A percentile compares a stretch with the other conserved stretches of the same genome.
phyloP scores from a whole-genome alignment of 2,888 invertebrate species.

The Brassicogethes aeneus region DNA sequence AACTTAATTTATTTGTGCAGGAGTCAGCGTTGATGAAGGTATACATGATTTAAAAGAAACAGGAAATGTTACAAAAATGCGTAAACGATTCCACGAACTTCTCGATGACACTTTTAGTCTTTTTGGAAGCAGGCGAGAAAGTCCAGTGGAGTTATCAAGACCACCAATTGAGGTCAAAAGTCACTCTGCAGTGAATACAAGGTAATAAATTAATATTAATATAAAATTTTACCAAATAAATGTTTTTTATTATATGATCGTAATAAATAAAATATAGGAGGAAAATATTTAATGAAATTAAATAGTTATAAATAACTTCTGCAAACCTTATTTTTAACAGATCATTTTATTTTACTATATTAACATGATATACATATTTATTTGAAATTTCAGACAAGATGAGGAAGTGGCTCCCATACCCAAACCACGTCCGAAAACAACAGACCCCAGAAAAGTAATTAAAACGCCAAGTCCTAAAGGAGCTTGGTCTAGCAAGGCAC shows the following conservation, averaged over 20 bases:
- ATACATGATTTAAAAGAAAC: conserved; percentile 35
- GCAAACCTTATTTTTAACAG: too few relatives aligned
- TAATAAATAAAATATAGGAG: too few relatives aligned
- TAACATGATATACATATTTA: too few relatives aligned
- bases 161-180: conserved; percentile 35
- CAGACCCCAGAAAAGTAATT: conserved; percentile 27
- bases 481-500: conserved; percentile 46
- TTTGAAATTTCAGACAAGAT: conserved; percentile 13
- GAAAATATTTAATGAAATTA: neutral
- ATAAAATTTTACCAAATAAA: too few relatives aligned
- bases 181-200: conserved; percentile 29
- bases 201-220: conserved; percentile 10
- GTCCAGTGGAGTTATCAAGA: conserved; percentile 33
- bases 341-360: too few relatives aligned
- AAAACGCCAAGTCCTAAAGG: conserved; percentile 39
- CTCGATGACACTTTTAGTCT: conserved; percentile 72
- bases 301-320: too few relatives aligned
- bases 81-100: conserved; percentile 65
- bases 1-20: conserved; percentile 11
- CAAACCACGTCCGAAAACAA: conserved; percentile 35
- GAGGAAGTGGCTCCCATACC: conserved; percentile 21
- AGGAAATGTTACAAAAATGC: conserved; percentile 53
- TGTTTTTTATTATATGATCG: too few relatives aligned
- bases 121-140: conserved; percentile 56
- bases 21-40: conserved; percentile 35